A percentile compares a stretch with the other conserved stretches of the same genome.
Evolutionary conservation across 2,797 vertebrate species (phyloP).

Genomic region (Loriculus beryllinus): DNA sequence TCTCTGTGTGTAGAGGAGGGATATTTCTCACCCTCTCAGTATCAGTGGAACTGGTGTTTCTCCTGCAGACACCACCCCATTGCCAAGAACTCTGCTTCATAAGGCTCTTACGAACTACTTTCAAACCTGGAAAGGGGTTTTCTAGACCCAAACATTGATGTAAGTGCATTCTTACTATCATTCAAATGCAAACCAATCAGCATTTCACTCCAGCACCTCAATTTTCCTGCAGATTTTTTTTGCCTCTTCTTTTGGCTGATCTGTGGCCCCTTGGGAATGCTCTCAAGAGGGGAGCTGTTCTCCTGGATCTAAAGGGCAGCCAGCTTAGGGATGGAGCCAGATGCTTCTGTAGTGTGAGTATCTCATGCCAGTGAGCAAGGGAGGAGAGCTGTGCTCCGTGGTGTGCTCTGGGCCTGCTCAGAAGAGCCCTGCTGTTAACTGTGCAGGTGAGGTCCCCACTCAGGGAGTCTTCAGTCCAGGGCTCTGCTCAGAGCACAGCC

Average conservation of each 20-base stretch:
- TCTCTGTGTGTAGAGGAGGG: background rate
- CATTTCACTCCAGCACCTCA: background rate
- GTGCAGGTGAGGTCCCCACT: background rate
- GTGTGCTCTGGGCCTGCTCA: background rate
- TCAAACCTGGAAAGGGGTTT: background rate
- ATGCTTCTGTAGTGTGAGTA: background rate
- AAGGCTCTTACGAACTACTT: background rate
- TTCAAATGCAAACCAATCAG: background rate
- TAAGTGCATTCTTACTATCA: background rate
- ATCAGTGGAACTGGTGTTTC: background rate
- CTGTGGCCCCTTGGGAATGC: background rate
- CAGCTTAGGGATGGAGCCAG: background rate
- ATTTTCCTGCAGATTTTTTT: background rate
- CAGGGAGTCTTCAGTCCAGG: background rate
- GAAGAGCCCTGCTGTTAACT: background rate
- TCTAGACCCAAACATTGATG: background rate
- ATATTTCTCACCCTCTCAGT: background rate
- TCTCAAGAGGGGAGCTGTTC: background rate
- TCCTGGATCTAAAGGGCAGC: background rate
- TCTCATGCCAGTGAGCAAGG: background rate
- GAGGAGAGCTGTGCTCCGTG: background rate
- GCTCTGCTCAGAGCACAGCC: background rate
- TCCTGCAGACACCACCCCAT: background rate
- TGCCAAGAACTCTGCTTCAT: conserved; percentile 7
- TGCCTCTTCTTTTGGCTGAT: background rate